phyloP scores from a whole-genome alignment of 2,113 vertebrate species.

The Cercopithecus mona region DNA sequence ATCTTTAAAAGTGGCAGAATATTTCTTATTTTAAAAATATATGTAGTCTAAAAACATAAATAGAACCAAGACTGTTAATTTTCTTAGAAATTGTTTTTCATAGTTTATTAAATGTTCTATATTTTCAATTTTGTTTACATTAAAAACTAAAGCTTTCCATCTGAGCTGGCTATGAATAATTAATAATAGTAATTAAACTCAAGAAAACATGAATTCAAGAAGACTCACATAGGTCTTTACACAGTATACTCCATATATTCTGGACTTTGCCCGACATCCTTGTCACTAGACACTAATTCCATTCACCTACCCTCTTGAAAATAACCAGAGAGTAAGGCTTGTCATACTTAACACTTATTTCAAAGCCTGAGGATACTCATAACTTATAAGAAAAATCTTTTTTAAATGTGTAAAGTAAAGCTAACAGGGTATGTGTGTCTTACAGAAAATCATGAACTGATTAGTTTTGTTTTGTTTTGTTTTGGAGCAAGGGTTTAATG shows the following conservation, averaged over 20 bases:
- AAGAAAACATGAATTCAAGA: background rate
- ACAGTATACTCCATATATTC: background rate
- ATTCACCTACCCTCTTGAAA: background rate
- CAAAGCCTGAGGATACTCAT: background rate
- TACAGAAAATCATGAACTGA: background rate
- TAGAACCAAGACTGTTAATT: background rate
- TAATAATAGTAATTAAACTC: constrained; percentile 41
- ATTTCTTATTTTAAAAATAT: background rate
- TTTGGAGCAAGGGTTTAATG: background rate
- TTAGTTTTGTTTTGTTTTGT: background rate
- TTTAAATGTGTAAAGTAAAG: background rate
- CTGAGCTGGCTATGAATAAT: constrained; percentile 20
- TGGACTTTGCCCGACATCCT: background rate
- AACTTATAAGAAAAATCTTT: background rate
- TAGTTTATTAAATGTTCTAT: constrained; percentile 27
- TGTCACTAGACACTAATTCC: background rate
- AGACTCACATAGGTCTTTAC: background rate
- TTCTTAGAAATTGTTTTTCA: constrained; percentile 51
- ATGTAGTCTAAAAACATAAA: background rate
- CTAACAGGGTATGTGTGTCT: background rate
- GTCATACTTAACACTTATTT: background rate
- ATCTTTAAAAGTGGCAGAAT: background rate
- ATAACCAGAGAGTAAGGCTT: rapidly evolving
- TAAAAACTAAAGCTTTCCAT: constrained; percentile 36
- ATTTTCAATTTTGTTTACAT: constrained; percentile 42